Evolutionary conservation across 2,888 invertebrate genomes (phyloP).

Genomic region (Willowsia nigromaculata): DNA sequence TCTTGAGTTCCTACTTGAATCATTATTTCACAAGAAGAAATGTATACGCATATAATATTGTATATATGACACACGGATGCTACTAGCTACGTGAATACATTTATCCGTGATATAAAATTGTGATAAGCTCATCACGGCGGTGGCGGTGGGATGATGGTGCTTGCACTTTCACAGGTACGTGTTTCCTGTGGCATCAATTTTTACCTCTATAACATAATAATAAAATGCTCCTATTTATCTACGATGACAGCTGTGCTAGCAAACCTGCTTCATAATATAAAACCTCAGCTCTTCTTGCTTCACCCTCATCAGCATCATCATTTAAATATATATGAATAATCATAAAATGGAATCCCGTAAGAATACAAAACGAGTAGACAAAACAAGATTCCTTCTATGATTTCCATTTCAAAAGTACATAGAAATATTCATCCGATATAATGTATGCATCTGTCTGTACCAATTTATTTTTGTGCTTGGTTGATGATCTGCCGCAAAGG

Average conservation of each 20-base stretch:
- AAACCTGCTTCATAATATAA: not conserved
- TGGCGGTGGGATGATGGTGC: conserved; percentile 36
- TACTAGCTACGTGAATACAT: conserved; percentile 21
- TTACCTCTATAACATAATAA: conserved; percentile 49
- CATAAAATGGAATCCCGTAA: conserved; percentile 50
- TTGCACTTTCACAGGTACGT: conserved; percentile 69
- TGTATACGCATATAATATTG: not conserved
- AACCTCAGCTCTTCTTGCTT: not conserved
- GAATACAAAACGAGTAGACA: conserved; percentile 38
- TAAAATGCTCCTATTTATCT: conserved; percentile 52
- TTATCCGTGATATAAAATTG: conserved; percentile 18
- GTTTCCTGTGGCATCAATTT: conserved; percentile 66
- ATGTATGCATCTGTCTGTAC: conserved; percentile 40
- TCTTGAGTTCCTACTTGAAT: conserved; percentile 48
- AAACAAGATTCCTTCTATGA: conserved; percentile 45
- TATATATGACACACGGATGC: not conserved
- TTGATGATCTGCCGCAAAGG: conserved; percentile 70
- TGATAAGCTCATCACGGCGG: conserved; percentile 63
- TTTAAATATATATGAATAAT: conserved; percentile 67
- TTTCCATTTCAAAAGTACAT: conserved; percentile 25
- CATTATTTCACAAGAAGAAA: not conserved
- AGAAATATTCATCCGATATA: conserved; percentile 2
- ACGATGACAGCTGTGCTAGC: conserved; percentile 56
- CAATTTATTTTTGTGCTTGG: conserved; percentile 71
- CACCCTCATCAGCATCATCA: conserved; percentile 33